Percentiles rank a stretch among this genome's conserved stretches.
These are phyloP conservation scores for Cylas formicarius DNA, from an alignment of 1,140 invertebrate genomes.

Conservation along the genomic window DNA sequence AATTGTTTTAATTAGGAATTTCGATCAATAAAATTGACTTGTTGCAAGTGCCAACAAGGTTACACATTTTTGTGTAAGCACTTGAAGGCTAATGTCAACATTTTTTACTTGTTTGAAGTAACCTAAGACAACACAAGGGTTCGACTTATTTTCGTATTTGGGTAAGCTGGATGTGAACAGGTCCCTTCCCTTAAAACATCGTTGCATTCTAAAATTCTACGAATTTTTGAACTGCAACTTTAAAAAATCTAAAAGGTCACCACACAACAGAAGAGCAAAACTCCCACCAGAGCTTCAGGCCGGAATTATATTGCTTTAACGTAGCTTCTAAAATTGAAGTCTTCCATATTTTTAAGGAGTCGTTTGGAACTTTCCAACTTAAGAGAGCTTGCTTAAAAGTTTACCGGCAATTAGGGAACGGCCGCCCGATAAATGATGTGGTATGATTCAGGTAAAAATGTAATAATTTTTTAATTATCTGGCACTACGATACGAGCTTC, in stretches of 20 bases:
- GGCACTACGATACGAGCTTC: no score
- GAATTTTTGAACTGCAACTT: slow-evolving; percentile 12
- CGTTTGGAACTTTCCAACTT: slow-evolving; percentile 3
- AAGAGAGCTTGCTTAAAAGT: slow-evolving; percentile 11
- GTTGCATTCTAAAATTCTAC: no score
- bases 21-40: slow-evolving; percentile 1
- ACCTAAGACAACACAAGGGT: slow-evolving; percentile 29
- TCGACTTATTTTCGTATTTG: slow-evolving; percentile 34
- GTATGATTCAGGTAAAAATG: no score
- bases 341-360: slow-evolving; percentile 6
- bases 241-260: slow-evolving; percentile 5
- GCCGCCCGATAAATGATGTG: slow-evolving; percentile 9
- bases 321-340: slow-evolving; percentile 7
- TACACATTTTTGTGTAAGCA: slow-evolving; percentile 8
- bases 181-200: slow-evolving; percentile 31
- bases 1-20: background rate
- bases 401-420: slow-evolving; percentile 14
- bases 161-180: slow-evolving; percentile 24
- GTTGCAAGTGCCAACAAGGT: no score
- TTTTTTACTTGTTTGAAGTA: slow-evolving; percentile 21
- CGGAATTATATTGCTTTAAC: slow-evolving; percentile 14
- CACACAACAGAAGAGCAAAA: background rate
- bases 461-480: no score
- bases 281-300: slow-evolving; percentile 12
- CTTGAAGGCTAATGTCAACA: slow-evolving; percentile 8